These are phyloP conservation scores for Gastracanthus pulcherrimus DNA, from an alignment of 2,888 invertebrate genomes.

Conservation along the genomic window DNA sequence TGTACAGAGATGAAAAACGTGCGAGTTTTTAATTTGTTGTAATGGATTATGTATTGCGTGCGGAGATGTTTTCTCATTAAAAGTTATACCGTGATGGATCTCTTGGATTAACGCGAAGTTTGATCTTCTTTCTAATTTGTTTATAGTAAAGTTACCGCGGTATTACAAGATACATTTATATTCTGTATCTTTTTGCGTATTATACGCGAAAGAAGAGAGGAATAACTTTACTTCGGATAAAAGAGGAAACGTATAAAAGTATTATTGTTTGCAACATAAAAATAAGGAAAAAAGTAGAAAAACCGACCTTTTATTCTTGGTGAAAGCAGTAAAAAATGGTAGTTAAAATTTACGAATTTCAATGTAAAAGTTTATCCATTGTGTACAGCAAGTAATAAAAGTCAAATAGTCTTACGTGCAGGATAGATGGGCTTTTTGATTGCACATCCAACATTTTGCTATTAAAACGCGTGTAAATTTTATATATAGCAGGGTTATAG, in stretches of 20 bases:
- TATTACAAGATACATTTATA: too few species aligned
- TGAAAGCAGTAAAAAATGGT: not conserved
- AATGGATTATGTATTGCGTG: not conserved
- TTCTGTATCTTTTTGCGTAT: too few species aligned
- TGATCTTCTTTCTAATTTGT: too few species aligned
- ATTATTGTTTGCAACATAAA: too few species aligned
- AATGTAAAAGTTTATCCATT: not conserved
- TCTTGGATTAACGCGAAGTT: too few species aligned
- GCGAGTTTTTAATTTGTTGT: not conserved
- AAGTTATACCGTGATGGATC: not conserved
- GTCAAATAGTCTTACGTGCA: not conserved
- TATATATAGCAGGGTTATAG: too few species aligned
- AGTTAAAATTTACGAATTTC: not conserved
- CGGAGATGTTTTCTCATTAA: not conserved
- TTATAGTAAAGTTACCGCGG: too few species aligned
- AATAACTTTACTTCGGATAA: not conserved
- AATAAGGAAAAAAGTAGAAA: not conserved
- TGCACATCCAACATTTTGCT: too few species aligned
- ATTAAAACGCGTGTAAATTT: too few species aligned
- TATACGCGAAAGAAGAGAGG: too few species aligned
- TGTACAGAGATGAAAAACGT: too few species aligned
- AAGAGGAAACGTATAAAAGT: too few species aligned
- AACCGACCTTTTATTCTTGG: not conserved
- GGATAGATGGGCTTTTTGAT: not conserved
- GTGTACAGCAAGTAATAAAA: not conserved